A percentile compares a stretch with the other conserved stretches of the same genome.
Evolutionary conservation across 2,888 invertebrate species (phyloP).

Genomic region (Caenorhabditis sp.): DNA sequence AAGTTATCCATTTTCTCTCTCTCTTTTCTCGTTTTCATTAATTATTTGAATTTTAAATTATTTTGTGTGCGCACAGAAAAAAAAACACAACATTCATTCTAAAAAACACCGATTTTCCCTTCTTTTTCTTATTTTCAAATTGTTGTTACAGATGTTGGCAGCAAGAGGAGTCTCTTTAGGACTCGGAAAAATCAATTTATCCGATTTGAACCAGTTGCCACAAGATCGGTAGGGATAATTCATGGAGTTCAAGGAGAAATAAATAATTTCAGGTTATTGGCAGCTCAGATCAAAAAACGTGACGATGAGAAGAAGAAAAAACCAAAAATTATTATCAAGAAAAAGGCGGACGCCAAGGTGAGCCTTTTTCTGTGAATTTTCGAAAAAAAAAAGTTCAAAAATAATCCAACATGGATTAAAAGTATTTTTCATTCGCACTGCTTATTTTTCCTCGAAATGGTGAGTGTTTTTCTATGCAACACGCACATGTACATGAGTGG

Average conservation of each 20-base stretch:
- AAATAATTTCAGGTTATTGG: slow-evolving; percentile 34
- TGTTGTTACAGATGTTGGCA: slow-evolving; percentile 55
- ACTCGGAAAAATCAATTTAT: slow-evolving; percentile 69
- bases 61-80: neutral
- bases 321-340: slow-evolving; percentile 64
- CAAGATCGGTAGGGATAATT: slow-evolving; percentile 27
- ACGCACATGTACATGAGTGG: too few relatives aligned
- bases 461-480: too few relatives aligned
- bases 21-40: too few relatives aligned
- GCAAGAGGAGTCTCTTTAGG: slow-evolving; percentile 69
- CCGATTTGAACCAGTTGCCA: slow-evolving; percentile 64
- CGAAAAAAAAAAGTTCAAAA: too few relatives aligned
- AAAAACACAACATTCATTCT: neutral
- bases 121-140: neutral
- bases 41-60: too few relatives aligned
- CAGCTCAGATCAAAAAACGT: slow-evolving; percentile 27
- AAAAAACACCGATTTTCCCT: neutral
- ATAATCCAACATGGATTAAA: too few relatives aligned
- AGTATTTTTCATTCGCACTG: too few relatives aligned
- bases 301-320: slow-evolving; percentile 52
- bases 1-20: too few relatives aligned
- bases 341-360: slow-evolving; percentile 70
- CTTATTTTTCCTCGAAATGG: too few relatives aligned
- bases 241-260: neutral
- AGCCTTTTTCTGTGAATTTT: slow-evolving; percentile 9